These are phyloP conservation scores for Macrosteles quadrilineatus DNA, from an alignment of 1,140 invertebrate species.

Conservation along the genomic window DNA sequence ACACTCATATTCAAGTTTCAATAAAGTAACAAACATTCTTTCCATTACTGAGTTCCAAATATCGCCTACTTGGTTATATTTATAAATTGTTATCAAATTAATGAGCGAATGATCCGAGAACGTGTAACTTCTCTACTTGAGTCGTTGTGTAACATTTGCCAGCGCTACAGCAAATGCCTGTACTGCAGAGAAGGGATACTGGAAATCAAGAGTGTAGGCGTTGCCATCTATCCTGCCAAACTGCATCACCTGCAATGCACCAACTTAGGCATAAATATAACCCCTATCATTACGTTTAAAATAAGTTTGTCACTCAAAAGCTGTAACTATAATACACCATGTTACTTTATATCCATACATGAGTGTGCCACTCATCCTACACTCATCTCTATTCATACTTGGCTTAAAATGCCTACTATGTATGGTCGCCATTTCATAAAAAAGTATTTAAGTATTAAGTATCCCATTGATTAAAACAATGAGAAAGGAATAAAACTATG, in stretches of 20 bases:
- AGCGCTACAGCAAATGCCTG: slow-evolving; percentile 98
- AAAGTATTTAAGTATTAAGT: no score
- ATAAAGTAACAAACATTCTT: no score
- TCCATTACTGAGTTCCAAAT: background rate
- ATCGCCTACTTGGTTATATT: background rate
- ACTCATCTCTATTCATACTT: no score
- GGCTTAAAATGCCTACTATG: no score
- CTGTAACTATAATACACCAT: no score
- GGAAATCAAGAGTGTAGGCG: slow-evolving; percentile 98
- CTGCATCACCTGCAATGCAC: slow-evolving; percentile 99
- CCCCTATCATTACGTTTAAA: background rate
- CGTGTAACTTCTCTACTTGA: slow-evolving; percentile 70
- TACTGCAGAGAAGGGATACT: slow-evolving; percentile 97
- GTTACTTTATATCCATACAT: no score
- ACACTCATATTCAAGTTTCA: background rate
- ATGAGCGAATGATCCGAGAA: slow-evolving; percentile 2
- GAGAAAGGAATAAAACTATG: background rate
- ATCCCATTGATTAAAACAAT: no score
- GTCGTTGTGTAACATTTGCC: slow-evolving; percentile 96
- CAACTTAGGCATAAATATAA: no score
- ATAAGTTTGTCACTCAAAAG: background rate
- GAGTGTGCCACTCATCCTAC: no score
- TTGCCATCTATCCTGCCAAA: slow-evolving; percentile 98
- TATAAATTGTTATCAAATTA: slow-evolving; percentile 1
- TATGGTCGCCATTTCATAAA: no score